Conservation (phyloP, 2,888 invertebrate genomes). For the Busseola fusca region DNA sequence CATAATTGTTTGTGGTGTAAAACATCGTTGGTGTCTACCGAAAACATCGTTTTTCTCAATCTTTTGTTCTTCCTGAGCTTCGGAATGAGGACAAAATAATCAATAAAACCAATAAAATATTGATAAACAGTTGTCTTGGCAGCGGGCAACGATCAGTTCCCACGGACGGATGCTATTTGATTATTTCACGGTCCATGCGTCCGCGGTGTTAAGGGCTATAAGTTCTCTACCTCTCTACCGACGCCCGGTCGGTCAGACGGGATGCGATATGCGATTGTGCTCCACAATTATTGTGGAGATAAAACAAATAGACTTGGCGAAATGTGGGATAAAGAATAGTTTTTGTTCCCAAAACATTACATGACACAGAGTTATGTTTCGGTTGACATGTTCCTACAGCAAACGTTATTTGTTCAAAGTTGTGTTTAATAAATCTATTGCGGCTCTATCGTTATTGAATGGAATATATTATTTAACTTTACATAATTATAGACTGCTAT, state of each 20-base stretch:
- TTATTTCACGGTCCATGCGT: constrained; percentile 56
- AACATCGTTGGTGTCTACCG: not conserved
- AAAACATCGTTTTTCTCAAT: not conserved
- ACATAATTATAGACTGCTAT: not conserved
- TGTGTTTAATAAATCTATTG: not conserved
- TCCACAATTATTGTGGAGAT: not conserved
- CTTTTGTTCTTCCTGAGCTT: not conserved
- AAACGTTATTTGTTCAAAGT: not conserved
- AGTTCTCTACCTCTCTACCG: not conserved
- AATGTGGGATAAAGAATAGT: not conserved
- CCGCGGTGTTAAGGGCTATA: constrained; percentile 24
- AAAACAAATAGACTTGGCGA: not conserved
- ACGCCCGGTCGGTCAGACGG: not conserved
- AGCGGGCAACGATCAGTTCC: constrained; percentile 40
- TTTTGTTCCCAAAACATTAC: not conserved
- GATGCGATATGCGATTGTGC: not conserved
- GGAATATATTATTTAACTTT: not conserved
- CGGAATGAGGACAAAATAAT: constrained; percentile 4
- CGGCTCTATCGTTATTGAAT: too few relatives aligned
- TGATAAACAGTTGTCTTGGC: constrained; percentile 3
- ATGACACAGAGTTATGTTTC: not conserved
- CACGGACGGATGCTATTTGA: constrained; percentile 47
- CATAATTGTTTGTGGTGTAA: not conserved
- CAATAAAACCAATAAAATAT: constrained; percentile 23
- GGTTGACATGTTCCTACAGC: not conserved